phyloP scores from a whole-genome alignment of 2,797 vertebrate species.

The Falco berigora region DNA sequence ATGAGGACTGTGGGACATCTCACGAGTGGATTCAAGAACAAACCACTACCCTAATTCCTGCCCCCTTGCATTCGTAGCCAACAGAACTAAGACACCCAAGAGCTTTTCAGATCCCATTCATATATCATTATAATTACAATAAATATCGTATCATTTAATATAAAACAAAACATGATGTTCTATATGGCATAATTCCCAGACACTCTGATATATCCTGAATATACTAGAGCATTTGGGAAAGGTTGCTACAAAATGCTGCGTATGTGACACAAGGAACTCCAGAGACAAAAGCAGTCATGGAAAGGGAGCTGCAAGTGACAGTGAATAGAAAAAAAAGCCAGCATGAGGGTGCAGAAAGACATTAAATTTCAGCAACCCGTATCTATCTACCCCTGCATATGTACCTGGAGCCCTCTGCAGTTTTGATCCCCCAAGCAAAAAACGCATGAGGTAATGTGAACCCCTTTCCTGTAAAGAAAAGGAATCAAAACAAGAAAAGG shows the following conservation, averaged over 20 bases:
- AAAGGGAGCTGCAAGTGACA: not conserved
- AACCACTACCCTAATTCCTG: not conserved
- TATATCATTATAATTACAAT: too few species aligned
- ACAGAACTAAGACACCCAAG: not conserved
- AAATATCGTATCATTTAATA: not conserved
- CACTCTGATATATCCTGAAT: not conserved
- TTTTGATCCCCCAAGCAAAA: not conserved
- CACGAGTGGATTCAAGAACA: not conserved
- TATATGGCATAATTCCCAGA: not conserved
- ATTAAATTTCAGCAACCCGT: not conserved
- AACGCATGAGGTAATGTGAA: not conserved
- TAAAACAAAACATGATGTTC: not conserved
- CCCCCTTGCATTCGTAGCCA: not conserved
- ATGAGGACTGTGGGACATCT: not conserved
- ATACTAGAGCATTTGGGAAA: not conserved
- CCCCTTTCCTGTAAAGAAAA: not conserved
- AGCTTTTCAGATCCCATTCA: not conserved
- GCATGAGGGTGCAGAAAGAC: not conserved
- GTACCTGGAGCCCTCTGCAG: not conserved
- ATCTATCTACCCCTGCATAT: not conserved
- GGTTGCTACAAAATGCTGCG: not conserved
- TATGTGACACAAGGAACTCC: not conserved
- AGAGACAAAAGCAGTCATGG: not conserved
- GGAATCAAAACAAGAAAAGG: not conserved
- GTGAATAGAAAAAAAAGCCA: not conserved